Base-by-base conservation (phyloP, 2,797 vertebrate species). In the Lagodon rhomboides region DNA sequence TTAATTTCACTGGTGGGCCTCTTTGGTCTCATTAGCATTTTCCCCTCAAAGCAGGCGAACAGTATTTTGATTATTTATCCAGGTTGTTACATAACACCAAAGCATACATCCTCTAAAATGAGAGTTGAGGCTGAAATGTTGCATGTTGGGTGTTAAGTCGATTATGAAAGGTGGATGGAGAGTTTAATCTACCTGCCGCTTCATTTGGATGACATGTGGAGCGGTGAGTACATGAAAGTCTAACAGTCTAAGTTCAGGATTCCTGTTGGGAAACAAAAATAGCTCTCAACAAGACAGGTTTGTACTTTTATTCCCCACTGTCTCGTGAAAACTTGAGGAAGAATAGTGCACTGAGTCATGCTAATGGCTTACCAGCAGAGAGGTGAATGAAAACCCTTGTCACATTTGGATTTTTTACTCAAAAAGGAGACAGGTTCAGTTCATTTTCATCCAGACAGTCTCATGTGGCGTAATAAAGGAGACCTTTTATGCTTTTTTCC, bases 241-340 rank as follows among this genome's bases (percentile, higher is more conserved):
- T 87, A 92, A 93, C 91, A 92, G 93, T 92, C 91, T 74, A 67
- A 72, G 68, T 74, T 86, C 54, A 85, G 49, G 53, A 69, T 62
- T 85, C 73, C 69, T 69, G 68, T 50, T 27, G 41, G 64, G 20
- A 47, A 15, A 27, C 20, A 23, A 27, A 20, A 54, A 60, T 12
- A 17, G 18, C 73, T 84, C 68, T 71, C 17, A 67, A 73, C 25
- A 56, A 73, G 25, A 87, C 69, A 69, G 58, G 47, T 76, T 79
- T 54, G 22, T 65, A 53, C 25, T 51, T 80, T 68, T 47, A 65
- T 68, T 51, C 51, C 55, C 13, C 30, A n/a, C 70, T 65, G 61
- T 83, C 77, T 83, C 44, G 27, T 69, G n/a, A 56, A 74, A 81
- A 68, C 67, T 70, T 30, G 75, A 86, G 82, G 83, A 87, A 63